Base-by-base conservation (phyloP, 2,113 vertebrate genomes). In the Nothocercus nigrocapillus region DNA sequence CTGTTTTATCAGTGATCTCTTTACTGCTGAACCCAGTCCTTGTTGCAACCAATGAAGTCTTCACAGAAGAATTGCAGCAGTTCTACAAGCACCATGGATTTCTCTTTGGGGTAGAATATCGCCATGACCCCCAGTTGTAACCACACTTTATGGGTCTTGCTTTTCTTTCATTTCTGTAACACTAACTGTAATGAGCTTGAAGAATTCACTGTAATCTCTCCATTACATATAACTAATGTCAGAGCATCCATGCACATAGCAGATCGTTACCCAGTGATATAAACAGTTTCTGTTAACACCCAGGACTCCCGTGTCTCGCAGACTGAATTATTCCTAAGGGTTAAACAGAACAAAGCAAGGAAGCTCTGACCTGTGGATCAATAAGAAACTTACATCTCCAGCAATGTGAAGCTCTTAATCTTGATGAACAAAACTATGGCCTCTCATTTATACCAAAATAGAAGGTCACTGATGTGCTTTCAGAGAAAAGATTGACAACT, bases 391-490 rank as follows among this genome's bases (percentile, higher is more conserved):
- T 97, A 85, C 67, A 87, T 90, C 76, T 96, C 45, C 64, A 95
- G 75, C 42, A 90, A 54, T 72, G 68, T 45, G 68, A 21, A 5
- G 47, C 83, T 97, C 91, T 96, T 96, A 97, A 95, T 97, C 80
- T 82, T 94, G 51, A 87, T 85, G 44, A 96, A 83, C 93, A 97
- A 96, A 95, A 97, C 84, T 80, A 66, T 85, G 92, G 83, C 51
- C 44, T 81, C 90, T 96, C 95, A 96, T 97, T 98, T 97, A 78
- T 92, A 95, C 67, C 86, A 97, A 95, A 95, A 94, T 97, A 95
- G 96, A 97, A 98, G 96, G 95, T 96, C 95, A 96, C 59, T 74
- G 80, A 96, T 91, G 61, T 12, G 17, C 64, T 94, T 97, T 93
- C 89, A 95, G 90, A 88, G 77, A 62, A 64, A 51, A 96, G 83